Percentiles rank a stretch among this genome's conserved stretches.
Evolutionary conservation across 2,113 vertebrate species (phyloP).

Genomic region (Melanerpes aurifrons): DNA sequence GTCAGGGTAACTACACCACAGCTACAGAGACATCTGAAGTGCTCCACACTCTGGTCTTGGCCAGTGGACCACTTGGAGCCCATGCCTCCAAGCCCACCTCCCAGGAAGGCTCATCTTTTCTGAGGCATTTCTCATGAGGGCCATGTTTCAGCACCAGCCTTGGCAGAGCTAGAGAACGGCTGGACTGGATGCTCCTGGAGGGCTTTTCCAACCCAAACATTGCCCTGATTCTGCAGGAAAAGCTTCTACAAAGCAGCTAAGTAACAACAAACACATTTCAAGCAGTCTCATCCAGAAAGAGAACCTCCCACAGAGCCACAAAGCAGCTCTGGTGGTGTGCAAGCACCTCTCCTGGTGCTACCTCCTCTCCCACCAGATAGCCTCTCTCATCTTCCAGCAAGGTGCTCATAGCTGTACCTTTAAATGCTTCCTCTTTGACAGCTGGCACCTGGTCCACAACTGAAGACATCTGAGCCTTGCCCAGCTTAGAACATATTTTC

Average conservation of each 20-base stretch:
- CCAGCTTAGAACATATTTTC: neutral
- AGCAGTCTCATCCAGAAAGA: neutral
- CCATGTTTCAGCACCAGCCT: no score
- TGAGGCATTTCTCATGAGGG: neutral
- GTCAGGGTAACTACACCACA: neutral
- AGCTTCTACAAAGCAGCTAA: neutral
- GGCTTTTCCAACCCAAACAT: no score
- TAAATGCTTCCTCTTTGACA: neutral
- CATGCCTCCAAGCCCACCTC: neutral
- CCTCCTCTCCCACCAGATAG: neutral
- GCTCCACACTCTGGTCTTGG: rapidly evolving
- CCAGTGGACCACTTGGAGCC: neutral
- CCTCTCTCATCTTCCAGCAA: neutral
- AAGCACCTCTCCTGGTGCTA: neutral
- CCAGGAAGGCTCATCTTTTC: neutral
- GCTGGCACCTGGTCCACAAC: neutral
- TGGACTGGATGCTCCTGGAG: no score
- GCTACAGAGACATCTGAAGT: neutral
- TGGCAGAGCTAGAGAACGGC: no score
- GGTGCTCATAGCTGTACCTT: neutral
- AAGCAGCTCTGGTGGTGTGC: neutral
- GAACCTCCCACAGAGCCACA: neutral
- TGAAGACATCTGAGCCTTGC: neutral
- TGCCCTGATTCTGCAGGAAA: no score
- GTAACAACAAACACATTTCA: neutral